Evolutionary conservation across 37 sponge, comb jelly and placozoan species (phyloP), one percentile per base, ranked within the genome.

Genomic region (Corticium candelabrum): DNA sequence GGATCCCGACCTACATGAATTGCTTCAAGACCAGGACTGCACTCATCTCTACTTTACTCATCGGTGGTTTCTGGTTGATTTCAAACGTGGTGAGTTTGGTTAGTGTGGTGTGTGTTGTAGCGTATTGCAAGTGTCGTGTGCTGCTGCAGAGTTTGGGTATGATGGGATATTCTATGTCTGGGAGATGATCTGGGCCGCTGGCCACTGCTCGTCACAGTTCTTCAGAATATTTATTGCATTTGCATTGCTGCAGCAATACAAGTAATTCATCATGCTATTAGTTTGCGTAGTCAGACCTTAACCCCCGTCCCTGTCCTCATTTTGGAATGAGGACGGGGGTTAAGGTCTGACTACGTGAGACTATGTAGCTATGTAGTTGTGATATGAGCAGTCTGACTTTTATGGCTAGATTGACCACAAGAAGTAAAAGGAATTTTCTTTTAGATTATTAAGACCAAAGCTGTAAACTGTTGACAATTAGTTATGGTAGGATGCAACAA

Each of bases 21-120:
- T 86, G 81, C 76, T 96, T 76, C 68, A 79, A 3, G 83, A 93
- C 69, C 76, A 85, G 34, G 82, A 86, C 78, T 89, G 87, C 27
- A 87, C 93, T 68, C 87, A 86, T 39, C 86, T 96, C 57, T 88
- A 89, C 83, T 96, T 90, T 76, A 74, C 85, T 68, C 90, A 95
- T 69, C 81, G 93, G 62, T 96, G 97, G 97, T 87, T 96, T 39
- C 82, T 96, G 41, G 87, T 96, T 68, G 82, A 80, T 43, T 96
- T 92, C 80, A 96, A 96, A 76, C 83, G 97, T 88, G 94, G 94
- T 93, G 68, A 7, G 41, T 74, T 15, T n/a, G 21, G 40, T 37
- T 37, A 4, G 32, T 82, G 41, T 40, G 40, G 35, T 3, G 21
- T 50, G 62, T 27, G 21, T 21, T 50, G 21, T 27, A 50, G 15